Evolutionary conservation across 2,113 vertebrate genomes (phyloP).

Genomic region (Melanocharis versteri): DNA sequence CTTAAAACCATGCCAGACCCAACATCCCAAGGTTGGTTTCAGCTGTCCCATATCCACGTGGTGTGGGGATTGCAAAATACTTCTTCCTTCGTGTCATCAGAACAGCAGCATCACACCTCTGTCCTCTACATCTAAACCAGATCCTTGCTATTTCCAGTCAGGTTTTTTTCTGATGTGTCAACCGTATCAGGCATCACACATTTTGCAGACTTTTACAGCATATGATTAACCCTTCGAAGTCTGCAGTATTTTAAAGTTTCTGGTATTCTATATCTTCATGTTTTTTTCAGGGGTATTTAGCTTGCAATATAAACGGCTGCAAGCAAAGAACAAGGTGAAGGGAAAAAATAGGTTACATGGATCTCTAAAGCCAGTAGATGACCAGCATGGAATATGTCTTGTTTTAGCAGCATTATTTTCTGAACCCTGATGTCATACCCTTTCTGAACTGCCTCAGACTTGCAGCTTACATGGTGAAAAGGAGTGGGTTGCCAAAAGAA

Average conservation of each 20-base stretch:
- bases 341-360: neutral
- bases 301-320: neutral
- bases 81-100: accelerated
- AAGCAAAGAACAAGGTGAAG: neutral
- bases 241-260: neutral
- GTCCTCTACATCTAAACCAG: neutral
- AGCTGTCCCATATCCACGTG: neutral
- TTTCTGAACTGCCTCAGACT: neutral
- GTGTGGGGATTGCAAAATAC: neutral
- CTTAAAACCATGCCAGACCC: neutral
- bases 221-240: neutral
- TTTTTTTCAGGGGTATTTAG: neutral
- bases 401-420: neutral
- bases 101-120: neutral
- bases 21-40: neutral
- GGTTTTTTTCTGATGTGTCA: neutral
- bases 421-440: neutral
- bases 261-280: neutral
- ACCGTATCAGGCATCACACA: neutral
- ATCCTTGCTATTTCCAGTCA: neutral
- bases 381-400: neutral
- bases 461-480: neutral
- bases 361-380: neutral
- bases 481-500: neutral
- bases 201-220: neutral